These are phyloP conservation scores for Platalea minor DNA, from an alignment of 2,797 vertebrate species.

Conservation along the genomic window DNA sequence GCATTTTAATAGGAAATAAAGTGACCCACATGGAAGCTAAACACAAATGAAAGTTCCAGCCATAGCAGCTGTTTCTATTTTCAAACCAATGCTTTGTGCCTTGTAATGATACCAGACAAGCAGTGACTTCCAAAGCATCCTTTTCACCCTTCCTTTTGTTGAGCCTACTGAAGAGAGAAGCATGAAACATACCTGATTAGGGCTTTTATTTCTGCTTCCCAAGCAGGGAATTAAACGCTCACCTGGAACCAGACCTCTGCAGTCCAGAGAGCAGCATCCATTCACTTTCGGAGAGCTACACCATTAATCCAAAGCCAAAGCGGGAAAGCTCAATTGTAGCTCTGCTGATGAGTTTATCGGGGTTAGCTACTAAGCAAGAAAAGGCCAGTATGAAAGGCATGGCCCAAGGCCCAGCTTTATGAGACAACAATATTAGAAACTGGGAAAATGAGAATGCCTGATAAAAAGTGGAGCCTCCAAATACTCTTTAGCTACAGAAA, in stretches of 20 bases:
- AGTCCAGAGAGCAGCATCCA: not conserved
- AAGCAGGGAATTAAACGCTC: constrained; percentile 1
- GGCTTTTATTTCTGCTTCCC: constrained; percentile 13
- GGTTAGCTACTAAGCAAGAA: constrained; percentile 31
- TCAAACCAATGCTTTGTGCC: constrained; percentile 7
- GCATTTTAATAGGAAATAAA: constrained; percentile 1
- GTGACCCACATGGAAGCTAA: not conserved
- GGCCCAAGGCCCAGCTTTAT: constrained; percentile 46
- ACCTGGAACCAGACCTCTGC: constrained; percentile 10
- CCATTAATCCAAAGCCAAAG: constrained; percentile 18
- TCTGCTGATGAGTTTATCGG: constrained; percentile 22
- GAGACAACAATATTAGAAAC: constrained; percentile 18
- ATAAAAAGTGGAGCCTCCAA: constrained; percentile 23
- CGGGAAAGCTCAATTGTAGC: not conserved
- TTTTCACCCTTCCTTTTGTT: constrained; percentile 20
- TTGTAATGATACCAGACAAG: not conserved
- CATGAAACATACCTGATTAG: not conserved
- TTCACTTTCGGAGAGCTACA: not conserved
- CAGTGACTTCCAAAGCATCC: not conserved
- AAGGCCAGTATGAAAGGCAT: not conserved
- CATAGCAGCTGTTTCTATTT: constrained; percentile 29
- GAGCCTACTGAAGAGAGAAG: not conserved
- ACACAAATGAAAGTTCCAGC: not conserved
- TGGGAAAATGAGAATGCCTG: constrained; percentile 2
- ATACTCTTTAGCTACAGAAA: not conserved